Evolutionary conservation across 2,888 invertebrate species (phyloP).

Genomic region (Spisula solida): DNA sequence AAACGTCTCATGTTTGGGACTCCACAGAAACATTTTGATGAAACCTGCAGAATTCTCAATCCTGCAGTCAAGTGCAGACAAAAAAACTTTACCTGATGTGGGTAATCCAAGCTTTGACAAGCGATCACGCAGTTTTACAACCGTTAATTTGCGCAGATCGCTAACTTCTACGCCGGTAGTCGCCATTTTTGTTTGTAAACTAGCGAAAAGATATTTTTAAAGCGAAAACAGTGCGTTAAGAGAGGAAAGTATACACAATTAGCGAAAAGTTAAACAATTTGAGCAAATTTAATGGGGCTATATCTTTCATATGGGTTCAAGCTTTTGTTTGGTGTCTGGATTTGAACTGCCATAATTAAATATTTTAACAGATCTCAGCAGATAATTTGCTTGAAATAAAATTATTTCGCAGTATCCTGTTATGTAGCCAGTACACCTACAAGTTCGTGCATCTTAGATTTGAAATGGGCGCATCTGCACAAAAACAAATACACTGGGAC

Average conservation of each 20-base stretch:
- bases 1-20: not conserved
- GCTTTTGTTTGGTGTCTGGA: too few relatives aligned
- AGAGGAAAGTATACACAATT: not conserved
- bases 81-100: conserved; percentile 63
- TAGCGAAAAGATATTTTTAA: not conserved
- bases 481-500: too few relatives aligned
- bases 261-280: not conserved
- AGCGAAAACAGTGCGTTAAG: not conserved
- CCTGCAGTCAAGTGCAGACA: not conserved
- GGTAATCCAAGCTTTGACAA: conserved; percentile 69
- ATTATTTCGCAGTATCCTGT: too few relatives aligned
- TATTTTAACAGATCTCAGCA: too few relatives aligned
- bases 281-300: too few relatives aligned
- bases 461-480: too few relatives aligned
- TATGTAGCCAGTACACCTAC: too few relatives aligned
- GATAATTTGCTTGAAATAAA: too few relatives aligned
- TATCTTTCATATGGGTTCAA: too few relatives aligned
- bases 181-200: conserved; percentile 56
- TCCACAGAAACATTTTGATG: too few relatives aligned
- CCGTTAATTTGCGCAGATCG: conserved; percentile 75
- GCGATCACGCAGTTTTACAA: conserved; percentile 73
- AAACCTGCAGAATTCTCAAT: not conserved
- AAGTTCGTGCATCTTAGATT: too few relatives aligned
- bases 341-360: too few relatives aligned
- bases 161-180: conserved; percentile 65